Evolutionary conservation across 1,140 invertebrate genomes (phyloP), one percentile per base, ranked within the genome.

Genomic region (Diabrotica undecimpunctata): DNA sequence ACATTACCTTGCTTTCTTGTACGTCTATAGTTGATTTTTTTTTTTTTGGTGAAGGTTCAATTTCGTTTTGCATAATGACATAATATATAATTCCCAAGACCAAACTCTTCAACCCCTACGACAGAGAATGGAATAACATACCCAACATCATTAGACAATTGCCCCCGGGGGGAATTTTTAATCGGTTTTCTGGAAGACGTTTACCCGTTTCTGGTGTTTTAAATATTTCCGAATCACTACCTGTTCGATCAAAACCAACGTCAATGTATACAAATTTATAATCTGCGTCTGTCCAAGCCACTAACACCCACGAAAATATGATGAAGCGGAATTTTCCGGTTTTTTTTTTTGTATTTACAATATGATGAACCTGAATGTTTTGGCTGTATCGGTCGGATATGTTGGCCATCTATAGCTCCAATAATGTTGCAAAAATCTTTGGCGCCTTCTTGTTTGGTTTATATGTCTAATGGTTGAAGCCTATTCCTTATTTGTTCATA

Each of bases 321-420:
- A 54, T 14, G 74, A 68, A 38, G 80, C 79, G 58, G 70, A 73
- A 35, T 73, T 63, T 46, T 53, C 2, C 36, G 79, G 79, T 10
- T 65, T 61, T 63, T 72, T n/a, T n/a, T n/a, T n/a, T n/a, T n/a
- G n/a, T n/a, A n/a, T n/a, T n/a, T n/a, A n/a, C n/a, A 79, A 70
- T 69, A 83, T 36, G 70, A 54, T 14, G 74, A 68, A 38, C 80
- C 79, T 57, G 70, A 25, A 25, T 25, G 25, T 25, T 25, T 25
- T 25, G 25, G 25, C 25, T 25, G 25, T 25, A 25, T 25, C 25
- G 25, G 25, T n/a, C 65, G 14, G n/a, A 82, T 66, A 68, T 83
- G 79, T 61, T 81, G 82, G 0, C 80, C 80, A 75, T 82, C 80
- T 6, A 82, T 70, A 12, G 79, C 75, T 39, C 78, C 75, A 39